Percentiles rank a stretch among this genome's conserved stretches.
Conservation (phyloP, 53 echinoderm and acorn worm species). For the Pentamera pediparva region DNA sequence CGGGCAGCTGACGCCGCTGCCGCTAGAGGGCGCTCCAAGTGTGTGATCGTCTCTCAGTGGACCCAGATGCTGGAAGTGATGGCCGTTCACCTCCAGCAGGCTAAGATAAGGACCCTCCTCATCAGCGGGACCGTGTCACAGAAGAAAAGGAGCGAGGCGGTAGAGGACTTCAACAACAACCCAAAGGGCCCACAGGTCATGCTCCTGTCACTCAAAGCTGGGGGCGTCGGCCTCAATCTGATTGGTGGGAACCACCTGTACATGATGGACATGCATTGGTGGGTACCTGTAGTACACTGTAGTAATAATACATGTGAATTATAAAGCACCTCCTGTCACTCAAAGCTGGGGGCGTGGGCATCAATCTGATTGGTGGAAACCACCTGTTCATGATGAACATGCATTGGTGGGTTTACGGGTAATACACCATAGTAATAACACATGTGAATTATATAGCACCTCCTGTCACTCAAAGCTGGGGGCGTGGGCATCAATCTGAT, state of each 20-base stretch:
- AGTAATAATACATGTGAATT: too few species aligned
- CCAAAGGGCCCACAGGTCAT: constrained; percentile 62
- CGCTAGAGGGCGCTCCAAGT: constrained; percentile 57
- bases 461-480: constrained; percentile 82
- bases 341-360: constrained; percentile 75
- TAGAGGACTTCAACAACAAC: constrained; percentile 93
- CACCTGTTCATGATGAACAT: constrained; percentile 88
- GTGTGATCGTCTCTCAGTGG: constrained; percentile 92
- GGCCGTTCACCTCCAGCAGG: constrained; percentile 49
- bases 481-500: constrained; percentile 89
- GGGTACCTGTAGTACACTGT: too few species aligned
- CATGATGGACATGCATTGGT: constrained; percentile 97
- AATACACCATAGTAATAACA: too few species aligned
- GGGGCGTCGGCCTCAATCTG: constrained; percentile 91
- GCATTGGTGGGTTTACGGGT: constrained; percentile 91
- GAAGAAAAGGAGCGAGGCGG: constrained; percentile 72
- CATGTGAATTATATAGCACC: too few species aligned
- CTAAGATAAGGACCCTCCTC: constrained; percentile 58
- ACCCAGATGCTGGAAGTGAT: constrained; percentile 91
- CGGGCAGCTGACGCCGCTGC: constrained; percentile 18
- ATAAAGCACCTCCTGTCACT: constrained; percentile 78
- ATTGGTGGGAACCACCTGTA: constrained; percentile 94
- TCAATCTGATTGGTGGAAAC: constrained; percentile 94
- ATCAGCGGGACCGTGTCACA: constrained; percentile 82
- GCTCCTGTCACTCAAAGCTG: constrained; percentile 88